Percentiles rank a stretch among this genome's conserved stretches.
Evolutionary conservation across 2,797 vertebrate genomes (phyloP).

Genomic region (Xyrichtys novacula): DNA sequence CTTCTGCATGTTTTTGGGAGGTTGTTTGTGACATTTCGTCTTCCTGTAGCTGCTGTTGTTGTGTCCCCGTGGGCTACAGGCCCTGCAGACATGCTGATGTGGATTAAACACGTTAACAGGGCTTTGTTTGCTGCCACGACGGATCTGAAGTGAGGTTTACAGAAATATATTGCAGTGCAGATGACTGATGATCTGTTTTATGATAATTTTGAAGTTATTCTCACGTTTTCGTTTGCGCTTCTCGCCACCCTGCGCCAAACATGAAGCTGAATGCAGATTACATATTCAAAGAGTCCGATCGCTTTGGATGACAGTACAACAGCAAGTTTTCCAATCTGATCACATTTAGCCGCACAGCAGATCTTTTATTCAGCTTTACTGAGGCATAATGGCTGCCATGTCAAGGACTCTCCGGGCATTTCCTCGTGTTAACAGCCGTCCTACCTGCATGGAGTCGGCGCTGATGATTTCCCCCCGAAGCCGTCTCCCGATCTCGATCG

Average conservation of each 20-base stretch:
- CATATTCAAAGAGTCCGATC: not conserved
- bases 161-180: not conserved
- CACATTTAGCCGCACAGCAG: fast-evolving
- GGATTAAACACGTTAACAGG: not conserved
- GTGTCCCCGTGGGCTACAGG: not conserved
- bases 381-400: conserved; percentile 37
- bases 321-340: not conserved
- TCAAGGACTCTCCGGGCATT: conserved; percentile 33
- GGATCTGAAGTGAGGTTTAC: not conserved
- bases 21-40: not conserved
- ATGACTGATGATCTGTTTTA: fast-evolving
- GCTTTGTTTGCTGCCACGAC: not conserved
- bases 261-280: not conserved
- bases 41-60: not conserved
- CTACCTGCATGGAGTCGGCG: conserved; percentile 98
- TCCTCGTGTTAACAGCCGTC: conserved; percentile 26
- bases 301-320: not conserved
- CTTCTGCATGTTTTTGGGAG: not conserved
- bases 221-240: not conserved
- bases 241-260: not conserved
- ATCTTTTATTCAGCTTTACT: conserved; percentile 1
- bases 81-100: not conserved
- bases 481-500: conserved; percentile 89
- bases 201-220: not conserved
- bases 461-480: conserved; percentile 93